Conservation (phyloP, 2,113 vertebrate genomes). For the Cyanocitta stelleri region DNA sequence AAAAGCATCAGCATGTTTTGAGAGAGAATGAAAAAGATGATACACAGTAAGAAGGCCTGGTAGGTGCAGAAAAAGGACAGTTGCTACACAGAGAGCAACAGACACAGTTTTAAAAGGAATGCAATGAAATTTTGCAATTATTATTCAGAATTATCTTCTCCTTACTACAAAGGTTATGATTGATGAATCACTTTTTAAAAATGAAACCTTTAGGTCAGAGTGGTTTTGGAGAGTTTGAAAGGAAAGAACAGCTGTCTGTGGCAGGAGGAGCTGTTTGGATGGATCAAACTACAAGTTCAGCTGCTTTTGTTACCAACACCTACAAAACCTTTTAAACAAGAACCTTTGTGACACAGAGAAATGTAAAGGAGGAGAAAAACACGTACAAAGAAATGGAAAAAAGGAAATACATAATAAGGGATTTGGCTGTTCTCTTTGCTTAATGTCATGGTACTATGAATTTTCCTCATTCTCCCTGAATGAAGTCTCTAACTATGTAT, state of each 20-base stretch:
- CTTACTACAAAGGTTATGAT: neutral
- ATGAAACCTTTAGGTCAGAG: conserved; percentile 10
- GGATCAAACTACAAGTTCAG: neutral
- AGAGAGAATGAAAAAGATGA: neutral
- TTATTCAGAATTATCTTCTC: neutral
- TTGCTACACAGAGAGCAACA: neutral
- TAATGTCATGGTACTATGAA: neutral
- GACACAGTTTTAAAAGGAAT: neutral
- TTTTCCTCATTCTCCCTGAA: neutral
- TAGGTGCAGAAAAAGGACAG: neutral
- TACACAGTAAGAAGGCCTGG: neutral
- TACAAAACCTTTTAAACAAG: neutral
- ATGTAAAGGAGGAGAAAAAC: neutral
- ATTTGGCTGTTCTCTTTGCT: neutral
- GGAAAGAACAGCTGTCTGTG: conserved; percentile 17
- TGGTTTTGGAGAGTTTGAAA: conserved; percentile 3
- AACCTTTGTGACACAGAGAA: neutral
- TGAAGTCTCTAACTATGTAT: neutral
- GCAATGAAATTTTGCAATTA: neutral
- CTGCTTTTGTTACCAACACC: neutral
- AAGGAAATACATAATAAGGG: neutral
- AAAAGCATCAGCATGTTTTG: neutral
- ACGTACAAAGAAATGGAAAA: neutral
- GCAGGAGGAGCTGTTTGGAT: neutral
- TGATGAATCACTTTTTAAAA: neutral